A percentile compares a stretch with the other conserved stretches of the same genome.
phyloP scores from a whole-genome alignment of 2,113 vertebrate genomes.

The Oncorhynchus mykiss region DNA sequence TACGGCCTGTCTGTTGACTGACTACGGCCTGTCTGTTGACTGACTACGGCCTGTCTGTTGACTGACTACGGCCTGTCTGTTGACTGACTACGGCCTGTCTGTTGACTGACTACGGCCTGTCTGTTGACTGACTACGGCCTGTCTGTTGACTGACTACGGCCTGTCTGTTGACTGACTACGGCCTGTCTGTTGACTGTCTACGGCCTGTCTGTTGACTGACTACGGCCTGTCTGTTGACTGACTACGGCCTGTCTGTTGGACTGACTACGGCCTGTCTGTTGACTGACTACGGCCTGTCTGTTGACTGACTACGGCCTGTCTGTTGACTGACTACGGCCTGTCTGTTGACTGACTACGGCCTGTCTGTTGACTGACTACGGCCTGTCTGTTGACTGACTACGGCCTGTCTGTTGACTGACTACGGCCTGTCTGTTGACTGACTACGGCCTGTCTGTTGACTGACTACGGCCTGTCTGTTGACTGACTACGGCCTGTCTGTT shows the following conservation, averaged over 20 bases:
- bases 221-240: background rate
- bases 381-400: background rate
- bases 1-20: background rate
- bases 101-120: background rate
- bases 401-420: background rate
- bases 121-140: background rate
- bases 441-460: background rate
- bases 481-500: background rate
- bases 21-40: background rate
- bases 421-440: background rate
- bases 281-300: background rate
- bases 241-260: background rate
- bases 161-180: background rate
- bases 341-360: background rate
- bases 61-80: background rate
- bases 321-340: background rate
- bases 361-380: background rate
- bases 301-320: background rate
- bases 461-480: background rate
- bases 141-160: background rate
- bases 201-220: too few species aligned
- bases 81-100: background rate
- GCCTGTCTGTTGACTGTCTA: too few species aligned
- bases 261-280: background rate
- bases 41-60: background rate